Conservation (phyloP, 2,797 vertebrate species). For the Falco columbarius region DNA sequence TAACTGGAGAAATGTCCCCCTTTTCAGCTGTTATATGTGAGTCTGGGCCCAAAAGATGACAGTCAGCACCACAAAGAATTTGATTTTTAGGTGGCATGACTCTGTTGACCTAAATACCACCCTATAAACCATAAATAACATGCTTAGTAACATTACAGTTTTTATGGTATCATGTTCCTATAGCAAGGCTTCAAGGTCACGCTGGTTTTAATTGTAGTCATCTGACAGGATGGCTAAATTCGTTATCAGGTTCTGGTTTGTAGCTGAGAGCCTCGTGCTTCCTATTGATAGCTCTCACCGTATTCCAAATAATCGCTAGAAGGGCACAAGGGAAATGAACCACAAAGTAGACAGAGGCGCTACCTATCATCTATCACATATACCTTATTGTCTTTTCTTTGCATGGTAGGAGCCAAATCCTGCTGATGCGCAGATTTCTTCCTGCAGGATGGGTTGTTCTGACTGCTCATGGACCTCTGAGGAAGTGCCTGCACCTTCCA, state of each 20-base stretch:
- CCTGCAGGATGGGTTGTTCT: not conserved
- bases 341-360: not conserved
- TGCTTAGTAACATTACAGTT: constrained; percentile 62
- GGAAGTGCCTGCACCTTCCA: not conserved
- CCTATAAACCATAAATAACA: constrained; percentile 33
- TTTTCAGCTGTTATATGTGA: not conserved
- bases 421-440: not conserved
- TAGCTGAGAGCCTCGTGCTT: constrained; percentile 73
- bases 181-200: constrained; percentile 71
- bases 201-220: constrained; percentile 73
- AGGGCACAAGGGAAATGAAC: not conserved
- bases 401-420: not conserved
- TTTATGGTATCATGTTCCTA: constrained; percentile 76
- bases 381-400: not conserved
- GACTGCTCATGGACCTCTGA: not conserved
- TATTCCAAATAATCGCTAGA: constrained; percentile 65
- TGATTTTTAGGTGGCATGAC: not conserved
- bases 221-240: constrained; percentile 72
- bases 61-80: not conserved
- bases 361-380: not conserved
- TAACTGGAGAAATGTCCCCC: not conserved
- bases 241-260: constrained; percentile 74
- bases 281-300: constrained; percentile 74
- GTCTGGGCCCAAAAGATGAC: not conserved
- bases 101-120: not conserved